Percentiles rank a stretch among this genome's conserved stretches.
phyloP scores from a whole-genome alignment of 2,797 vertebrate genomes.

The Nannoperca australis region DNA sequence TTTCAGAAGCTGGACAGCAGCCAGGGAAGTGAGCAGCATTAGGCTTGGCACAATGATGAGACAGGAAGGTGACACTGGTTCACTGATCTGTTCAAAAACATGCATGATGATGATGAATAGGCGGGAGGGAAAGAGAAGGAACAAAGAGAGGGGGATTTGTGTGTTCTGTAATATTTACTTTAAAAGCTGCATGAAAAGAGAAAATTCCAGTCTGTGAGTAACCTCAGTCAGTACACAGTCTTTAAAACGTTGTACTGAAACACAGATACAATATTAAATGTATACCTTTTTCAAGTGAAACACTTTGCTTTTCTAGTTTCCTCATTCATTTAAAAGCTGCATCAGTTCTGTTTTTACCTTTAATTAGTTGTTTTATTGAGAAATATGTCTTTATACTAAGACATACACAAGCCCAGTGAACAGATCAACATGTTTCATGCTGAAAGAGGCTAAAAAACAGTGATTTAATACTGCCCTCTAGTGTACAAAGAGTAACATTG shows the following conservation, averaged over 20 bases:
- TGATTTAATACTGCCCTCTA: conserved; percentile 56
- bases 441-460: neutral
- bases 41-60: neutral
- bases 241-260: neutral
- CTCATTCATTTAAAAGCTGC: neutral
- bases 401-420: rapidly evolving
- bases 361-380: neutral
- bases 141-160: neutral
- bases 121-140: neutral
- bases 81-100: conserved; percentile 1
- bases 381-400: neutral
- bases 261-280: neutral
- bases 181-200: neutral
- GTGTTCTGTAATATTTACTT: conserved; percentile 8
- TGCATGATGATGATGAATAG: neutral
- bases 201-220: neutral
- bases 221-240: neutral
- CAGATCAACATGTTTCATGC: neutral
- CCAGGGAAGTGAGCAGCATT: conserved; percentile 35
- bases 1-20: conserved; percentile 63
- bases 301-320: neutral
- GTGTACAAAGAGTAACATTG: conserved; percentile 31
- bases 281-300: neutral
- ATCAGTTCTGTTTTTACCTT: neutral
- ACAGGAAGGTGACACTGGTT: conserved; percentile 6